Percentiles rank a stretch among this genome's conserved stretches.
Conservation (phyloP, 2,888 invertebrate species). For the Zhengitettix transpicula region DNA sequence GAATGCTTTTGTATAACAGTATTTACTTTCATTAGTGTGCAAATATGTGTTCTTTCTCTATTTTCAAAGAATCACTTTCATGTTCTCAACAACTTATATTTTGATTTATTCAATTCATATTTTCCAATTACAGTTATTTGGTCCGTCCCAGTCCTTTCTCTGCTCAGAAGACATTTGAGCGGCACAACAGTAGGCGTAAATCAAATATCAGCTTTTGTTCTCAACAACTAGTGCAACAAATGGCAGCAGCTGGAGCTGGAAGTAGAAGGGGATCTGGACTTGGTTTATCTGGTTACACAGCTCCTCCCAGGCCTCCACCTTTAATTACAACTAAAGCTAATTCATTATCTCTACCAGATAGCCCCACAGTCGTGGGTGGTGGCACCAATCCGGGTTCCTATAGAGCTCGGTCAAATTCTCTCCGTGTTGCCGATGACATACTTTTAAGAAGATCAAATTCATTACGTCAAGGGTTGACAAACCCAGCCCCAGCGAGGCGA, state of each 20-base stretch:
- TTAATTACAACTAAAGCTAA: slow-evolving; percentile 72
- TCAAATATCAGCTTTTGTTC: slow-evolving; percentile 85
- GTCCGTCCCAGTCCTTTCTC: slow-evolving; percentile 90
- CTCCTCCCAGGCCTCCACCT: slow-evolving; percentile 54
- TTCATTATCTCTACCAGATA: slow-evolving; percentile 76
- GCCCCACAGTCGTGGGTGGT: slow-evolving; percentile 58
- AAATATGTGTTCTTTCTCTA: too few relatives aligned
- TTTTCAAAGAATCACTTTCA: too few relatives aligned
- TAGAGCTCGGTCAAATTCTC: slow-evolving; percentile 68
- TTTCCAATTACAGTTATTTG: slow-evolving; percentile 47
- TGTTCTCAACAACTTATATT: too few relatives aligned
- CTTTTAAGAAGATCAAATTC: slow-evolving; percentile 69
- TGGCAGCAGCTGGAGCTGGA: slow-evolving; percentile 34
- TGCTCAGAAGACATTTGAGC: slow-evolving; percentile 84
- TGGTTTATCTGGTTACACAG: slow-evolving; percentile 42
- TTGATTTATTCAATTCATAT: too few relatives aligned
- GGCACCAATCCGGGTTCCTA: slow-evolving; percentile 27
- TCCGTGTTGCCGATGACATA: slow-evolving; percentile 74
- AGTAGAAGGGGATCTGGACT: slow-evolving; percentile 55
- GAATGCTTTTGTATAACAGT: too few relatives aligned
- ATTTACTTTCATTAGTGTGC: too few relatives aligned
- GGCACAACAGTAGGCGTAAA: slow-evolving; percentile 78
- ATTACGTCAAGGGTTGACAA: slow-evolving; percentile 61
- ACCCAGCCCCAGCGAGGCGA: slow-evolving; percentile 40
- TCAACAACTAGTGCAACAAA: slow-evolving; percentile 51